Percentiles rank a stretch among this genome's conserved stretches.
Conservation (phyloP, 2,888 invertebrate genomes). For the Eurytoma californica region DNA sequence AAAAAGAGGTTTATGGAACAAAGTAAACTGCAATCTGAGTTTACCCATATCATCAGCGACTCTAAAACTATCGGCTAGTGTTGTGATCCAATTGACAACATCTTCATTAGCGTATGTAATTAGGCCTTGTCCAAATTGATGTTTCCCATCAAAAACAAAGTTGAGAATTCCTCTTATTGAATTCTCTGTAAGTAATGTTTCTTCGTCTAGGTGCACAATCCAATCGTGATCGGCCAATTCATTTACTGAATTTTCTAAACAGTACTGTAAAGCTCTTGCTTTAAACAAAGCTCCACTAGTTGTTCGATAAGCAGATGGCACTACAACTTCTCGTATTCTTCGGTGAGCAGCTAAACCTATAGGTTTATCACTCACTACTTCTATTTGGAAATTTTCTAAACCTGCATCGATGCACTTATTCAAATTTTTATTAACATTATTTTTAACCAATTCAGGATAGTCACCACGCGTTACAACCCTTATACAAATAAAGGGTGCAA, state of each 20-base stretch:
- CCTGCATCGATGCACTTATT: conserved; percentile 92
- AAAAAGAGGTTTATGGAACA: conserved; percentile 96
- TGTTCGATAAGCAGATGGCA: conserved; percentile 90
- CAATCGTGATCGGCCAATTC: conserved; percentile 91
- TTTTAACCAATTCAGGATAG: conserved; percentile 91
- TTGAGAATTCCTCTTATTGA: conserved; percentile 93
- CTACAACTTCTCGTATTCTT: conserved; percentile 90
- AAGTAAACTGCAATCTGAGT: conserved; percentile 91
- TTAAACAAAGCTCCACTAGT: conserved; percentile 95
- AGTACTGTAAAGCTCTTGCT: conserved; percentile 95
- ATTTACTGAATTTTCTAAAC: conserved; percentile 93
- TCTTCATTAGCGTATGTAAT: conserved; percentile 98
- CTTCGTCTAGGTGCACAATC: conserved; percentile 98
- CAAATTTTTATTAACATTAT: conserved; percentile 91
- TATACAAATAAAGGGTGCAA: conserved; percentile 96
- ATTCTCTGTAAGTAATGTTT: conserved; percentile 94
- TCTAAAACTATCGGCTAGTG: conserved; percentile 95
- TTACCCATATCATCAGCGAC: conserved; percentile 99
- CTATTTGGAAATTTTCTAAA: conserved; percentile 95
- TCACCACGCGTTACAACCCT: conserved; percentile 96
- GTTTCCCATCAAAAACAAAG: conserved; percentile 94
- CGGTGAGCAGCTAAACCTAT: conserved; percentile 86
- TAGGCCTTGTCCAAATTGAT: conserved; percentile 96
- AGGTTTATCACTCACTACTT: conserved; percentile 95
- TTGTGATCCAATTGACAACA: conserved; percentile 97